Evolutionary conservation across 2,888 invertebrate genomes (phyloP).

Genomic region (Oligia latruncula): DNA sequence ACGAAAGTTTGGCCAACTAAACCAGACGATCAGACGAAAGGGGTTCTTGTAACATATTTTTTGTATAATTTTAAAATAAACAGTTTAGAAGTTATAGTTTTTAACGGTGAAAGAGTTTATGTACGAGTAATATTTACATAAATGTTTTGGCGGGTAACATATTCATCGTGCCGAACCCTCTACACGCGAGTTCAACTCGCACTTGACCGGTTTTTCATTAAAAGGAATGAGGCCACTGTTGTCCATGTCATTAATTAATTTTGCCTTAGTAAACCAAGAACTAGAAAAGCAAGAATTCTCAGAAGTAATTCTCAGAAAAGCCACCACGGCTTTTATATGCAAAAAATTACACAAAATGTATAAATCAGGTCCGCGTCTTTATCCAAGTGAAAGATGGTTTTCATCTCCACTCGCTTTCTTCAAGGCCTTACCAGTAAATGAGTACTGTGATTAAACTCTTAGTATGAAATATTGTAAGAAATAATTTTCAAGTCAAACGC

Average conservation of each 20-base stretch:
- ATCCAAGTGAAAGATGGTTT: not conserved
- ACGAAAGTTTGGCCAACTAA: not conserved
- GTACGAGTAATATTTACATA: not conserved
- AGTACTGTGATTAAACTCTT: constrained; percentile 35
- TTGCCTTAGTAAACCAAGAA: not conserved
- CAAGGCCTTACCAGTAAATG: constrained; percentile 22
- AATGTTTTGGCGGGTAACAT: not conserved
- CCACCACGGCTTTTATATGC: not conserved
- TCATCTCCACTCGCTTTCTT: constrained; percentile 26
- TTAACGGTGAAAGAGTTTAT: not conserved
- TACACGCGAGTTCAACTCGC: not conserved
- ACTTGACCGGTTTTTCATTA: not conserved
- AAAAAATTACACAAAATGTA: not conserved
- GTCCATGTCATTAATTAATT: not conserved
- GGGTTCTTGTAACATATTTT: not conserved
- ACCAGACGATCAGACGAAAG: not conserved
- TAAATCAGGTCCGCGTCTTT: not conserved
- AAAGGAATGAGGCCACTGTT: not conserved
- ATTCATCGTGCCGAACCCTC: not conserved
- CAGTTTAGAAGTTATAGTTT: not conserved
- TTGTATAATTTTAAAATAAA: not conserved
- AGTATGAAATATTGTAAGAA: constrained; percentile 46
- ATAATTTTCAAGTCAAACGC: constrained; percentile 45
- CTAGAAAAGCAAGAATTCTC: not conserved
- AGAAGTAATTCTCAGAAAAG: not conserved